These are phyloP conservation scores for Phenacoccus solenopsis DNA, from an alignment of 1,140 invertebrate genomes.

Conservation along the genomic window DNA sequence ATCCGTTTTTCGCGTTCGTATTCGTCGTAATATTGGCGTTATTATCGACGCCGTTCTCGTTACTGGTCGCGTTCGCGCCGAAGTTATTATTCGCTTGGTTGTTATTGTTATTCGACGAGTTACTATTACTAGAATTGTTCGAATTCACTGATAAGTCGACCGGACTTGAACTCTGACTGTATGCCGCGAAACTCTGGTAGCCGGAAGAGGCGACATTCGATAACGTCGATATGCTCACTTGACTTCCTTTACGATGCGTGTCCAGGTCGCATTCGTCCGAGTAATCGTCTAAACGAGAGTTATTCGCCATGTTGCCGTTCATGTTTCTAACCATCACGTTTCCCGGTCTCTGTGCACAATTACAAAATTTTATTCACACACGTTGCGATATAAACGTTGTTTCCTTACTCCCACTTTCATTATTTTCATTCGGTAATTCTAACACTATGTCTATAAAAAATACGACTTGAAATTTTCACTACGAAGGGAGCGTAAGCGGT, in stretches of 20 bases:
- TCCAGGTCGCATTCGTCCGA: slow-evolving; percentile 50
- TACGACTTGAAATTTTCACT: no score
- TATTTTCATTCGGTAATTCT: no score
- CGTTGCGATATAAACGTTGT: no score
- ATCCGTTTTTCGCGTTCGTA: slow-evolving; percentile 16
- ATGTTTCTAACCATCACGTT: neutral
- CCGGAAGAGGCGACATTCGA: slow-evolving; percentile 75
- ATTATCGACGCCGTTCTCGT: slow-evolving; percentile 5
- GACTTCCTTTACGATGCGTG: slow-evolving; percentile 49
- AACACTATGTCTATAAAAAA: no score
- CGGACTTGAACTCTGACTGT: slow-evolving; percentile 80
- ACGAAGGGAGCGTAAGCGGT: no score
- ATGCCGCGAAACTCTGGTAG: slow-evolving; percentile 80
- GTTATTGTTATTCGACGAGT: slow-evolving; percentile 22
- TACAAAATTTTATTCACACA: neutral
- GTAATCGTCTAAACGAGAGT: slow-evolving; percentile 45
- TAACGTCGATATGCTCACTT: slow-evolving; percentile 63
- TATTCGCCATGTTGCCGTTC: neutral
- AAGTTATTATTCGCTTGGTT: slow-evolving; percentile 8
- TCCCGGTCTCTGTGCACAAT: neutral
- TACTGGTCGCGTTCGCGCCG: slow-evolving; percentile 15
- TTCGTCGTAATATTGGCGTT: neutral
- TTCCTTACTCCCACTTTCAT: no score
- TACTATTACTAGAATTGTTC: slow-evolving; percentile 25
- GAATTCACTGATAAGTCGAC: slow-evolving; percentile 48